A percentile compares a stretch with the other conserved stretches of the same genome.
Conservation (phyloP, 2,888 invertebrate species). For the Schrankia costaestrigalis region DNA sequence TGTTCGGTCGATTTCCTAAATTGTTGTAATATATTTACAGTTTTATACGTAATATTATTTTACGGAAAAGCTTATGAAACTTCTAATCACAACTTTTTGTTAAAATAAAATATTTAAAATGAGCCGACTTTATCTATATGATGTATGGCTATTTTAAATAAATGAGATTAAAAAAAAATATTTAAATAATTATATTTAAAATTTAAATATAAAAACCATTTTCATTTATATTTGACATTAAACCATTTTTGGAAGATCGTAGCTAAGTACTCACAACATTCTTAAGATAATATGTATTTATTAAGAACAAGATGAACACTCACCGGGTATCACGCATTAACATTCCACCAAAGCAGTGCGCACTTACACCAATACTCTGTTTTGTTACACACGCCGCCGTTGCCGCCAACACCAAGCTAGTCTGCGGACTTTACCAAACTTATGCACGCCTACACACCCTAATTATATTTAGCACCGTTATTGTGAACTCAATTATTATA, state of each 20-base stretch:
- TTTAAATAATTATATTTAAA: slow-evolving; percentile 7
- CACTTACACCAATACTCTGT: slow-evolving; percentile 73
- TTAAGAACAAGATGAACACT: slow-evolving; percentile 77
- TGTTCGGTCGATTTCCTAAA: too few relatives aligned
- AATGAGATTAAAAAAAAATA: too few relatives aligned
- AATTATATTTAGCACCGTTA: slow-evolving; percentile 57
- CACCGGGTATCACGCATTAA: slow-evolving; percentile 76
- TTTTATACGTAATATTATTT: too few relatives aligned
- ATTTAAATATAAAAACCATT: slow-evolving; percentile 1
- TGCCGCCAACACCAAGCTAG: slow-evolving; percentile 74
- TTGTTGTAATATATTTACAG: too few relatives aligned
- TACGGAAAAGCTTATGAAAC: too few relatives aligned
- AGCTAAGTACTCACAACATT: slow-evolving; percentile 21
- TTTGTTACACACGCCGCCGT: slow-evolving; percentile 71
- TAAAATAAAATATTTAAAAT: too few relatives aligned
- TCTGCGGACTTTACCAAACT: slow-evolving; percentile 75
- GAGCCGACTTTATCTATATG: too few relatives aligned
- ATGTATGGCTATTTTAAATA: too few relatives aligned
- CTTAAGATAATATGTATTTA: slow-evolving; percentile 43
- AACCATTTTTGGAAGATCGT: too few relatives aligned
- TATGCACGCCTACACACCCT: slow-evolving; percentile 74
- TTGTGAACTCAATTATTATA: slow-evolving; percentile 53
- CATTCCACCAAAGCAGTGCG: slow-evolving; percentile 80
- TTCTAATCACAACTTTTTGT: too few relatives aligned
- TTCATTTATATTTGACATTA: too few relatives aligned